Evolutionary conservation across 2,797 vertebrate species (phyloP).

Genomic region (Labeo calbasu): DNA sequence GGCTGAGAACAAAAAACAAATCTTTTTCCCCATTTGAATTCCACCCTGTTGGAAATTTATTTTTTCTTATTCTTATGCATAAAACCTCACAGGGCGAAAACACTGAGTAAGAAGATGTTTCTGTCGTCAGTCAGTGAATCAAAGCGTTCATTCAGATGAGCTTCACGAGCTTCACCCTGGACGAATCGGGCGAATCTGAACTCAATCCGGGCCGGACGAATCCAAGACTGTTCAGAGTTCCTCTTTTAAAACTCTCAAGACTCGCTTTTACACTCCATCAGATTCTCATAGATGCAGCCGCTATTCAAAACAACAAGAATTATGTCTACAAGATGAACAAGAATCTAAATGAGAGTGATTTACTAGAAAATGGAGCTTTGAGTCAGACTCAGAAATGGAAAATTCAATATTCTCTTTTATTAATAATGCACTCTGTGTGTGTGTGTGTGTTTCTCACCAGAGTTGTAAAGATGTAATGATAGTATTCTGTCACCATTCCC

Average conservation of each 20-base stretch:
- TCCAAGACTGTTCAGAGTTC: not conserved
- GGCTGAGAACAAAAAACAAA: too few species aligned
- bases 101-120: not conserved
- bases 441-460: constrained; percentile 83
- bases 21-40: too few species aligned
- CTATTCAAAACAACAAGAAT: not conserved
- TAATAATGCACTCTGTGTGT: not conserved
- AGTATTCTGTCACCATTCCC: constrained; percentile 99
- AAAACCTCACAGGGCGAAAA: not conserved
- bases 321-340: too few species aligned
- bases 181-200: not conserved
- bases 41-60: too few species aligned
- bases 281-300: not conserved
- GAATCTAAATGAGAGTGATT: not conserved
- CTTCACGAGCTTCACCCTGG: not conserved
- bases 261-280: not conserved
- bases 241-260: not conserved
- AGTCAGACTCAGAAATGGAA: not conserved
- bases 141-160: not conserved
- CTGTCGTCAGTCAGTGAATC: not conserved
- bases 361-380: not conserved
- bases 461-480: constrained; percentile 98
- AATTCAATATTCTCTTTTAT: not conserved
- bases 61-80: too few species aligned
- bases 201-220: not conserved